Conservation (phyloP, 2,113 vertebrate genomes). For the Aspiorhynchus laticeps region DNA sequence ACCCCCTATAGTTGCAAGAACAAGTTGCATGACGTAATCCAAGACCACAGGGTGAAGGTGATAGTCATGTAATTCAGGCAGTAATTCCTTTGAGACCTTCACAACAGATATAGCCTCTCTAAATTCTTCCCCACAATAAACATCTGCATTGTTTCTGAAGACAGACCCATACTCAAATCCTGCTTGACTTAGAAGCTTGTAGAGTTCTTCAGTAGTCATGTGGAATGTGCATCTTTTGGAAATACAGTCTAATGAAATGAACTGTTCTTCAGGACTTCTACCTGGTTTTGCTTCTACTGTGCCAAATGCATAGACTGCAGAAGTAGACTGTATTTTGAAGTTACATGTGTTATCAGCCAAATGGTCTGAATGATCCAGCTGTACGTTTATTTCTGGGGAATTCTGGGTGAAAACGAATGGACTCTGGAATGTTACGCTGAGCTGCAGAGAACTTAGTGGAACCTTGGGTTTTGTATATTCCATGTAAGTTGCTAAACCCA, state of each 20-base stretch:
- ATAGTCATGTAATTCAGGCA: constrained; percentile 76
- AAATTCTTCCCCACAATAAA: constrained; percentile 78
- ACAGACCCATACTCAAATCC: constrained; percentile 82
- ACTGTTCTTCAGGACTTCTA: constrained; percentile 70
- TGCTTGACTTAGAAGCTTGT: constrained; percentile 71
- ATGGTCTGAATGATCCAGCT: constrained; percentile 64
- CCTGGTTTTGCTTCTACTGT: constrained; percentile 65
- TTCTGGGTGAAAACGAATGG: constrained; percentile 75
- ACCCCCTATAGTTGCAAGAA: constrained; percentile 60
- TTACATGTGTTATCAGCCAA: constrained; percentile 43
- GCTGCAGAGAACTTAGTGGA: constrained; percentile 72
- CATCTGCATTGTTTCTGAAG: constrained; percentile 76
- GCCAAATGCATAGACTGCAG: constrained; percentile 76
- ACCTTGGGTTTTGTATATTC: constrained; percentile 73
- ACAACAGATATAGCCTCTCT: constrained; percentile 77
- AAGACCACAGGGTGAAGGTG: constrained; percentile 83
- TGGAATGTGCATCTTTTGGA: constrained; percentile 76
- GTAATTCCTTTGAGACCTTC: constrained; percentile 70
- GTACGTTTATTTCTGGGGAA: constrained; percentile 74
- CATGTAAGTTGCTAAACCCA: constrained; percentile 79
- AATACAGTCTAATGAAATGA: constrained; percentile 73
- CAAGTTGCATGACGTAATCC: constrained; percentile 83
- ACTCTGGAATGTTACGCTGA: constrained; percentile 76
- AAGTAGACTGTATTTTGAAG: constrained; percentile 76
- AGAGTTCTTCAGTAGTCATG: constrained; percentile 73